phyloP scores from a whole-genome alignment of 2,888 invertebrate species.

The Mythimna pallens region DNA sequence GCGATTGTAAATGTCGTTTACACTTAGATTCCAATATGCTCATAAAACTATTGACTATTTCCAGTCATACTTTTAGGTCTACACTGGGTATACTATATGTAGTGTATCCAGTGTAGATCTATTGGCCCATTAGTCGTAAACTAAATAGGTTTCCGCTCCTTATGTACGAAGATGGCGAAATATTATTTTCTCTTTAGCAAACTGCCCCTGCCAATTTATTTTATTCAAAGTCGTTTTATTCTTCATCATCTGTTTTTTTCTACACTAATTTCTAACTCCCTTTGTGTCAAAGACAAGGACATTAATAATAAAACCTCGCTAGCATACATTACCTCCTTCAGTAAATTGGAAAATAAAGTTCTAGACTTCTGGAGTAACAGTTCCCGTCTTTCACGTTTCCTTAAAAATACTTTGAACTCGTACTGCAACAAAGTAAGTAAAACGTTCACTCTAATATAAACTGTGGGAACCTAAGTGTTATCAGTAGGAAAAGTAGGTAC shows the following conservation, averaged over 20 bases:
- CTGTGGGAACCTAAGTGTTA: not conserved
- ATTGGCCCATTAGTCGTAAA: no score
- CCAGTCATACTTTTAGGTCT: not conserved
- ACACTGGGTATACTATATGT: no score
- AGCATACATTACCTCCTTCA: slow-evolving; percentile 79
- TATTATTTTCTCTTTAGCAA: not conserved
- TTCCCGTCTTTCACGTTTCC: slow-evolving; percentile 85
- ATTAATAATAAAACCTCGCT: not conserved
- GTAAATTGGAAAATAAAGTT: slow-evolving; percentile 84
- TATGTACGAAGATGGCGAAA: not conserved
- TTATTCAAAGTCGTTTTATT: not conserved
- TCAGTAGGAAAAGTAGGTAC: not conserved
- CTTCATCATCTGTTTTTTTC: not conserved
- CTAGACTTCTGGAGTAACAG: slow-evolving; percentile 85
- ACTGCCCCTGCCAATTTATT: not conserved
- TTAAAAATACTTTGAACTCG: slow-evolving; percentile 84
- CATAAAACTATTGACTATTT: not conserved
- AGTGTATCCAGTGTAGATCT: no score
- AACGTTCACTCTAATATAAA: not conserved
- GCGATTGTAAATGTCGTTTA: not conserved
- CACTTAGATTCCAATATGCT: not conserved
- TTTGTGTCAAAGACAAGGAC: no score
- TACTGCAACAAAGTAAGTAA: slow-evolving; percentile 73
- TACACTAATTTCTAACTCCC: not conserved
- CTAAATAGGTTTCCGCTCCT: no score